A percentile compares a stretch with the other conserved stretches of the same genome.
Conservation (phyloP, 92 coral and sea anemone species). For the Phenganax stokvisi region DNA sequence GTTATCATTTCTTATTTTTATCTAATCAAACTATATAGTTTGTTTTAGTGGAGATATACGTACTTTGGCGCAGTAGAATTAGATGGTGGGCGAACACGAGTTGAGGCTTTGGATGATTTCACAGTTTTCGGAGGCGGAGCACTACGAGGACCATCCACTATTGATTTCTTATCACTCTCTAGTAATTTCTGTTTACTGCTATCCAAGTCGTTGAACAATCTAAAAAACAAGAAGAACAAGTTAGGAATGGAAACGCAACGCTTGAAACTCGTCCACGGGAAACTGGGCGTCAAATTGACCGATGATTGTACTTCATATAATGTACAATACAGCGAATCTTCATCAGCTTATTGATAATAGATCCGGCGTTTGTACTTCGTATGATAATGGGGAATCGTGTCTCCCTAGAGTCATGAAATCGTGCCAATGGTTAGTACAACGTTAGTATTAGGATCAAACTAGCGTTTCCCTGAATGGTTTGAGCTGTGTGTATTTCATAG, state of each 20-base stretch:
- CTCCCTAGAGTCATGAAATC: not conserved
- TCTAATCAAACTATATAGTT: no score
- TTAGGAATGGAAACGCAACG: not conserved
- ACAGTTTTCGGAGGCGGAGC: not conserved
- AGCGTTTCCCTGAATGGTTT: not conserved
- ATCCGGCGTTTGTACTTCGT: no score
- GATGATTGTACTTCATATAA: no score
- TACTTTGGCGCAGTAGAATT: not conserved
- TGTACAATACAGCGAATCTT: no score
- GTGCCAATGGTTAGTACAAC: not conserved
- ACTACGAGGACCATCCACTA: not conserved
- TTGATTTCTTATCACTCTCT: conserved; percentile 60
- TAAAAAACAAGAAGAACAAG: conserved; percentile 8
- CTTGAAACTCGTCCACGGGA: no score
- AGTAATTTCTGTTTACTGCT: conserved; percentile 86
- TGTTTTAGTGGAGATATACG: not conserved
- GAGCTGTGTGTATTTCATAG: not conserved
- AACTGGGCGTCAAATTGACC: no score
- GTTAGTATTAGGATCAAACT: not conserved
- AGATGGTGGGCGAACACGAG: conserved; percentile 17
- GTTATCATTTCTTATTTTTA: no score
- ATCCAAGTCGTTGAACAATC: conserved; percentile 51
- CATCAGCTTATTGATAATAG: no score
- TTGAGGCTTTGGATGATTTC: conserved; percentile 19
- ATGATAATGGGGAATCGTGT: no score